These are phyloP conservation scores for Caenorhabditis latens DNA, from an alignment of 1,140 invertebrate genomes.

Conservation along the genomic window DNA sequence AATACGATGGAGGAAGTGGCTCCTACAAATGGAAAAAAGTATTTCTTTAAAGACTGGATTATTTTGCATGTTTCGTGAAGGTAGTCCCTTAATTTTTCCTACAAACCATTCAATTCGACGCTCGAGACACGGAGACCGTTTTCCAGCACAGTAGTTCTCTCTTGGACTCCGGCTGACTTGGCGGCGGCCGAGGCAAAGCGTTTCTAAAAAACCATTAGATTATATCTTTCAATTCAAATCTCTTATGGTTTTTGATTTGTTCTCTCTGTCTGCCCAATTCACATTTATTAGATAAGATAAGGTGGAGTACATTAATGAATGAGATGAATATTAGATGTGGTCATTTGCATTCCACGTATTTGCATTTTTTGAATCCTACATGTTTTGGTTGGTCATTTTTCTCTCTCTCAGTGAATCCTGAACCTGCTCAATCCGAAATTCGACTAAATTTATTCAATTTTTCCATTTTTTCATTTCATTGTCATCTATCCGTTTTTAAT, in stretches of 20 bases:
- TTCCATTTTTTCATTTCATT: not conserved
- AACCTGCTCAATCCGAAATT: too few relatives aligned
- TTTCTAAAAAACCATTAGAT: conserved; percentile 4
- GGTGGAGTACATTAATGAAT: too few relatives aligned
- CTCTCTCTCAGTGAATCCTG: too few relatives aligned
- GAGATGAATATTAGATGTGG: too few relatives aligned
- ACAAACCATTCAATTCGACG: conserved; percentile 24
- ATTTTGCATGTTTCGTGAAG: not conserved
- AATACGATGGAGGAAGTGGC: conserved; percentile 72
- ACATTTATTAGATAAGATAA: not conserved
- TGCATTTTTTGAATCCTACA: too few relatives aligned
- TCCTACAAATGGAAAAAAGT: conserved; percentile 55
- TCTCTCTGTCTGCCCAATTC: not conserved
- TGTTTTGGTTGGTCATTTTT: too few relatives aligned
- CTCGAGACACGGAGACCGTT: conserved; percentile 4
- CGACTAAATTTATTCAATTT: not conserved
- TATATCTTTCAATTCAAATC: not conserved
- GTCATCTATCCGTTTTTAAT: not conserved
- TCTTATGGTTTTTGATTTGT: not conserved
- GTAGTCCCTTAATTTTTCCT: too few relatives aligned
- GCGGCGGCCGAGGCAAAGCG: conserved; percentile 13
- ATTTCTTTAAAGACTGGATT: not conserved
- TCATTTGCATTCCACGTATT: too few relatives aligned
- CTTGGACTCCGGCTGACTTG: conserved; percentile 25
- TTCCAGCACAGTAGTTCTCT: conserved; percentile 24